Base-by-base conservation (phyloP, 2,888 invertebrate genomes). In the Alsophila aescularia region DNA sequence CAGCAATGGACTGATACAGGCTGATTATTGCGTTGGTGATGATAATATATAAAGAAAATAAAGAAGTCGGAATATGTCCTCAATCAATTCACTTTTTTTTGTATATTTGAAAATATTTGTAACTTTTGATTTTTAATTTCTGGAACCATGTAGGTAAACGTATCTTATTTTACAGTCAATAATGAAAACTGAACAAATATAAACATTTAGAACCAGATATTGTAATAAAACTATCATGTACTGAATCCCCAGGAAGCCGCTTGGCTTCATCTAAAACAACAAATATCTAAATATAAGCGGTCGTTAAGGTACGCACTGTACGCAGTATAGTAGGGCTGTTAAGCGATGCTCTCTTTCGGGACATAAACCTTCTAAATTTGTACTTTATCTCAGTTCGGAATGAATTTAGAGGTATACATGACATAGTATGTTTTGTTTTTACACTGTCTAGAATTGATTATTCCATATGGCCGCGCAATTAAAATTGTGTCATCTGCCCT, bases 281-380 rank as follows among this genome's bases (percentile, higher is more conserved):
- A 45, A 45, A 52, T 41, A 34, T 32, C 44, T 52, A 52, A 31
- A 45, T 45, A 52, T 45, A 52, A 45, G 15, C 34, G 7, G 18
- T 41, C 45, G 45, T 52, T 45, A 52, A 52, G 45, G 34, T 35
- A 48, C 24, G 12, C 15, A 32, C 39, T 37, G 39, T 37, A 31
- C 3, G 10, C 29, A 7, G 4, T 15, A n/a, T 10, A 1, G 27
- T 32, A 42, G 44, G 44, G 44, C 35, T 44, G 44, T 8, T 14
- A 18, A 6, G n/a, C 14, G 0, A 18, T 2, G 10, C 5, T 24
- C 7, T 7, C 8, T 24, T 6, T 8, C 7, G 5, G 1, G 24
- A 6, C 7, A 7, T n/a, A 24, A 24, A 5, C 1, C 8, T 2
- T 24, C 24, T 24, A 24, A 1, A 24, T 7, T 24, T 24, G 8